phyloP scores from a whole-genome alignment of 1,140 invertebrate species.

The Elysia chlorotica region DNA sequence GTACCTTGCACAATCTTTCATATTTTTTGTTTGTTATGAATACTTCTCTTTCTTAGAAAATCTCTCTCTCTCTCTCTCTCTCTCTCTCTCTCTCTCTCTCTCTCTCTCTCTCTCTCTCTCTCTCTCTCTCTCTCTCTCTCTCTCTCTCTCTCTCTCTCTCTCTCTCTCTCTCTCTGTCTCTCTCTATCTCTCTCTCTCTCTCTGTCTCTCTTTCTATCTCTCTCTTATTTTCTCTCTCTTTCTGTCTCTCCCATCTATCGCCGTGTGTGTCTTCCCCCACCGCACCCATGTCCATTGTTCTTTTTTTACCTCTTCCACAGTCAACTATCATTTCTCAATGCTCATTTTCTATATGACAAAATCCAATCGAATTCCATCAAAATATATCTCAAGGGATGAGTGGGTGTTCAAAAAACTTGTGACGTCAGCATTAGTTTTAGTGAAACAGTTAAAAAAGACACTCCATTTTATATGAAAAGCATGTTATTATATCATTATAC shows the following conservation, averaged over 20 bases:
- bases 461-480: too few species aligned
- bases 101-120: neutral
- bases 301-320: too few species aligned
- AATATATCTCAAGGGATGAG: too few species aligned
- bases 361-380: too few species aligned
- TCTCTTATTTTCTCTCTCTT: neutral
- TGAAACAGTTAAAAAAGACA: too few species aligned
- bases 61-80: neutral
- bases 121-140: neutral
- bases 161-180: neutral
- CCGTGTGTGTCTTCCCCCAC: neutral
- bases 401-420: too few species aligned
- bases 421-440: too few species aligned
- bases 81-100: neutral
- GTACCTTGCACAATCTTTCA: too few species aligned
- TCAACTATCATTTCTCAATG: too few species aligned
- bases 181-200: neutral
- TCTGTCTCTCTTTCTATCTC: neutral
- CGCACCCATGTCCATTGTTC: too few species aligned
- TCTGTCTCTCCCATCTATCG: neutral
- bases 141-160: neutral
- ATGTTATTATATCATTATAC: too few species aligned
- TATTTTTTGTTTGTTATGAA: neutral
- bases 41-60: neutral
- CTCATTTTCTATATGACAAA: too few species aligned